Base-by-base conservation (phyloP, 2,888 invertebrate species). In the Vannuccia rotundouncinata region DNA sequence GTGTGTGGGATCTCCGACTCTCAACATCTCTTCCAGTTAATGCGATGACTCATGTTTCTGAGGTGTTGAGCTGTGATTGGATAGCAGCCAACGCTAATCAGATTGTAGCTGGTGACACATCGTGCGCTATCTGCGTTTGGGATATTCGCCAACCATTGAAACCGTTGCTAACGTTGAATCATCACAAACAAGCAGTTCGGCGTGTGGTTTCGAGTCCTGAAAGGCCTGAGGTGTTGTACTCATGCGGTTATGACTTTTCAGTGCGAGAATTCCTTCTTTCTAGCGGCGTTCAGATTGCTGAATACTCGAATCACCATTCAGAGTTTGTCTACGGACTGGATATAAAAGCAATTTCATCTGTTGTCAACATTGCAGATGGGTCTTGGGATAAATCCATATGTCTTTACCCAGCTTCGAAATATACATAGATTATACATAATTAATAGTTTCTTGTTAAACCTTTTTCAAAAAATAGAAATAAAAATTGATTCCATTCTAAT, bases 291-390 rank as follows among this genome's bases (percentile, higher is more conserved):
- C 66, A 66, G 66, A 66, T 66, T 66, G 66, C 10, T 2, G 66
- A 66, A 22, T 22, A 66, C 66, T 5, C 66, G 22, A 17, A 66
- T 17, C 66, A 66, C 66, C 66, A 66, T 22, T 22, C 10, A 22
- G 66, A 66, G 25, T 66, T 66, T 66, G 66, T 66, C 66, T 66
- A 66, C 25, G 66, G 66, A 5, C 25, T 66, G 25, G 66, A 66
- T 22, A 22, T 22, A 5, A 66, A 66, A 27, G 25, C 22, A 2
- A 2, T 66, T 17, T 22, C 66, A 22, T 5, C 66, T 17, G 66
- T 5, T 66, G 22, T 22, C 25, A 5, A 5, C 25, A 66, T 66
- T 66, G 66, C 66, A 17, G 66, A 66, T 66, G 66, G 66, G 2
- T 66, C 66, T 22, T 66, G 66, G 66, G 66, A 66, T 22, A 66